Conservation (phyloP, 2,797 vertebrate species). For the Botia almorhae region DNA sequence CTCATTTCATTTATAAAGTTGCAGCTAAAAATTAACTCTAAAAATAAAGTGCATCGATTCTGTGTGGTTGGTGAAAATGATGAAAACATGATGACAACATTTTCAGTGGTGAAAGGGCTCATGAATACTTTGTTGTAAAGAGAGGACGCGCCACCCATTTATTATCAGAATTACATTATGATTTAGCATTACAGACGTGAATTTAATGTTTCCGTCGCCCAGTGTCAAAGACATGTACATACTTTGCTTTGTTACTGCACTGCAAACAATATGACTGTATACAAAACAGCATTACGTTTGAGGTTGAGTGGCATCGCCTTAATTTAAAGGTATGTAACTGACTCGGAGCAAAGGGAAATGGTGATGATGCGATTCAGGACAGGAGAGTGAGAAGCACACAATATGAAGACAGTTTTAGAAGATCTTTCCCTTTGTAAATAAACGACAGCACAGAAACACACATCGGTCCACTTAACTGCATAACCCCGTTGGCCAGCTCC, state of each 20-base stretch:
- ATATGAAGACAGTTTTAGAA: constrained; percentile 20
- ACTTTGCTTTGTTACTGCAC: neutral
- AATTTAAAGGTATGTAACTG: neutral
- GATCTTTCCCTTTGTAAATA: neutral
- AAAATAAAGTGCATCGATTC: too few relatives aligned
- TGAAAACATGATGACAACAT: too few relatives aligned
- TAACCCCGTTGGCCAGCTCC: constrained; percentile 72
- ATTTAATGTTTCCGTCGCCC: too few relatives aligned
- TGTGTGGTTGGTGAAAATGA: too few relatives aligned
- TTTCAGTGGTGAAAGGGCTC: too few relatives aligned
- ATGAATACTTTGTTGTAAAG: too few relatives aligned
- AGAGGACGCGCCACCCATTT: neutral
- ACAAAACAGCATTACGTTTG: neutral
- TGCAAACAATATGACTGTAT: neutral
- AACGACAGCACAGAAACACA: constrained; percentile 52
- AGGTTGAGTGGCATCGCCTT: neutral
- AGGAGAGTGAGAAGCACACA: constrained; percentile 35
- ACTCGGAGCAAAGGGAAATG: neutral
- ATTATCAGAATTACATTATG: neutral
- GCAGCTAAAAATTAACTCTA: too few relatives aligned
- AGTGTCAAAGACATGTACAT: too few relatives aligned
- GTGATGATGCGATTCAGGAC: neutral
- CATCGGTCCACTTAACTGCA: constrained; percentile 80
- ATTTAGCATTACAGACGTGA: too few relatives aligned
- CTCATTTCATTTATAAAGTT: too few relatives aligned